Percentiles rank a stretch among this genome's conserved stretches.
phyloP scores from a whole-genome alignment of 2,113 vertebrate genomes.

The Prionailurus bengalensis region DNA sequence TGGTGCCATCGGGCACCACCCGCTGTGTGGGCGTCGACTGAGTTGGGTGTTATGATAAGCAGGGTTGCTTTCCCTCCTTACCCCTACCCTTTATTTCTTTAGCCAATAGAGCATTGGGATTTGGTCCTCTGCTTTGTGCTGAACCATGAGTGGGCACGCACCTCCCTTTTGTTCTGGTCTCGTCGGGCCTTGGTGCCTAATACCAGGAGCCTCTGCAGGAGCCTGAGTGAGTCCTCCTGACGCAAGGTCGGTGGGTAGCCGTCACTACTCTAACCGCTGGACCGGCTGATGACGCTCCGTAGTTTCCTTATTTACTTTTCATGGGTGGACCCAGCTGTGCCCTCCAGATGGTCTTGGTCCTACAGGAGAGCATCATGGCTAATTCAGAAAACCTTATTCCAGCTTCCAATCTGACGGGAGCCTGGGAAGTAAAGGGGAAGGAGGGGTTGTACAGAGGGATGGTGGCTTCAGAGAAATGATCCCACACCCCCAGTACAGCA shows the following conservation, averaged over 20 bases:
- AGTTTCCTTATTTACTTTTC: neutral
- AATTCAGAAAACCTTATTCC: neutral
- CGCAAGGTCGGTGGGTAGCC: neutral
- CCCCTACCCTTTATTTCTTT: neutral
- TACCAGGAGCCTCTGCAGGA: neutral
- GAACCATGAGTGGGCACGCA: neutral
- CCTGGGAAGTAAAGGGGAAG: neutral
- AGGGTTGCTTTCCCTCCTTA: neutral
- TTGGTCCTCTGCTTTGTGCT: neutral
- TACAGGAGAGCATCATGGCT: neutral
- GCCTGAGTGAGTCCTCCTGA: neutral
- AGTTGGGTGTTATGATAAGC: neutral
- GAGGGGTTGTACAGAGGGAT: neutral
- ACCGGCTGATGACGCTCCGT: neutral
- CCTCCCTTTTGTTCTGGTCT: neutral
- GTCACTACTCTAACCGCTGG: accelerated
- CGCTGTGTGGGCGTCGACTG: neutral
- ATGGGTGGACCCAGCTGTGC: neutral
- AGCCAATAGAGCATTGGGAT: neutral
- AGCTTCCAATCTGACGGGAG: neutral
- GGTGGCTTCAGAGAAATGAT: neutral
- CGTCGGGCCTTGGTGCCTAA: accelerated
- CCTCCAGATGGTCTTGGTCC: neutral
- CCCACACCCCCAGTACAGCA: neutral
- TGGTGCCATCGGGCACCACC: accelerated